Evolutionary conservation across 2,797 vertebrate genomes (phyloP), one percentile per base, ranked within the genome.

Genomic region (Benthosema pterotum): DNA sequence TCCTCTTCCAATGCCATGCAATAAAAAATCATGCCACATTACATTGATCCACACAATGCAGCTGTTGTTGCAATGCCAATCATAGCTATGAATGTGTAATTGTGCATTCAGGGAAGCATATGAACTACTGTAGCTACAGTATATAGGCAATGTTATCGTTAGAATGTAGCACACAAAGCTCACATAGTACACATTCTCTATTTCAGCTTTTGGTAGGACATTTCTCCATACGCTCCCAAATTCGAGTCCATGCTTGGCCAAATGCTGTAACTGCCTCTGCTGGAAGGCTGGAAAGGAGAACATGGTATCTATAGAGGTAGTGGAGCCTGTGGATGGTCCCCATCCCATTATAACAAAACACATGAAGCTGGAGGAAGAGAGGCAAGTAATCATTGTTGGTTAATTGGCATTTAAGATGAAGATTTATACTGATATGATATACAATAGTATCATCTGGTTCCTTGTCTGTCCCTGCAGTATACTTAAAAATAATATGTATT

Each of bases 211-310:
- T 9, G 45, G 12, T 13, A 52, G 50, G 11, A 16, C 18, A 17
- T 14, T 3, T 3, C n/a, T 18, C 2, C 14, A n/a, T 11, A 16
- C 11, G 11, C 11, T 54, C 63, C 16, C 62, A 80, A 71, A 11
- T 17, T 64, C 57, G 66, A 13, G 12, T 46, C 13, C 45, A 4
- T 57, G 0, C 14, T 38, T 65, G 14, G 52, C 19, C 53, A 60
- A 18, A 50, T 63, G 59, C 25, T 78, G 71, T 48, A 71, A 47
- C 16, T 78, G 72, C 42, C 65, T 42, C 47, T 69, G 69, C 46
- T 80, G 76, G 71, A 49, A 50, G 11, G 50, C 47, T 15, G 11
- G 52, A 2, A 54, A 57, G 11, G 55, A 67, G 12, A 32, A 43
- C n/a, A 42, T 38, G 5, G 28, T 63, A 45, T 66, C 45, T 16